phyloP scores from a whole-genome alignment of 2,888 invertebrate species.

The Hydrotaea diabolus region DNA sequence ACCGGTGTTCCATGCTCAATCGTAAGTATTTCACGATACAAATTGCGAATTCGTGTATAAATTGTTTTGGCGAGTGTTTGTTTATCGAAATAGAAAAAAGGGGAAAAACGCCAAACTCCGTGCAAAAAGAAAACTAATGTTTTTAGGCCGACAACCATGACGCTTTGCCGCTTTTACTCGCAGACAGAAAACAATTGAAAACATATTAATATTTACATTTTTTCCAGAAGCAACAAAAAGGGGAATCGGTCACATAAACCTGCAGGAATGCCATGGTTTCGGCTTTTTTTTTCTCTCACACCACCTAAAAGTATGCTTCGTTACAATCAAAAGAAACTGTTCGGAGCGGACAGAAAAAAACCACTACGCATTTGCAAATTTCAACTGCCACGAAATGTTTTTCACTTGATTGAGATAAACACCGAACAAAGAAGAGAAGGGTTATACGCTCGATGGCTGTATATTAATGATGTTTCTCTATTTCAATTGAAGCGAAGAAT shows the following conservation, averaged over 20 bases:
- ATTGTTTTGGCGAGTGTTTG: neutral
- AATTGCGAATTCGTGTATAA: no score
- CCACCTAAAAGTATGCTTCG: conserved; percentile 33
- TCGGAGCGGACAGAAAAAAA: neutral
- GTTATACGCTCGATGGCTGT: no score
- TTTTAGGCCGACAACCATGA: conserved; percentile 1
- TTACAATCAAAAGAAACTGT: neutral
- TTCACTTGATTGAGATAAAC: neutral
- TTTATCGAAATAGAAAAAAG: neutral
- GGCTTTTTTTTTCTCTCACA: neutral
- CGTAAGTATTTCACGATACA: neutral
- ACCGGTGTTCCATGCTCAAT: no score
- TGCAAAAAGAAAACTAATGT: neutral
- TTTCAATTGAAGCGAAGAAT: neutral
- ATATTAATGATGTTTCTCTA: conserved; percentile 35
- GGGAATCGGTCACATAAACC: no score
- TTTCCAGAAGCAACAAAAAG: neutral
- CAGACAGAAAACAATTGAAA: conserved; percentile 35
- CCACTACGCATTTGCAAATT: conserved; percentile 1
- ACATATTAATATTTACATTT: conserved; percentile 29
- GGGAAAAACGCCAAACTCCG: neutral
- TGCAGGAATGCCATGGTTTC: no score
- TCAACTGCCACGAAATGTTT: neutral
- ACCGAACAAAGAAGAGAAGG: neutral
- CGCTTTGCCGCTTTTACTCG: neutral